Evolutionary conservation across 2,797 vertebrate genomes (phyloP).

Genomic region (Danio choprae): DNA sequence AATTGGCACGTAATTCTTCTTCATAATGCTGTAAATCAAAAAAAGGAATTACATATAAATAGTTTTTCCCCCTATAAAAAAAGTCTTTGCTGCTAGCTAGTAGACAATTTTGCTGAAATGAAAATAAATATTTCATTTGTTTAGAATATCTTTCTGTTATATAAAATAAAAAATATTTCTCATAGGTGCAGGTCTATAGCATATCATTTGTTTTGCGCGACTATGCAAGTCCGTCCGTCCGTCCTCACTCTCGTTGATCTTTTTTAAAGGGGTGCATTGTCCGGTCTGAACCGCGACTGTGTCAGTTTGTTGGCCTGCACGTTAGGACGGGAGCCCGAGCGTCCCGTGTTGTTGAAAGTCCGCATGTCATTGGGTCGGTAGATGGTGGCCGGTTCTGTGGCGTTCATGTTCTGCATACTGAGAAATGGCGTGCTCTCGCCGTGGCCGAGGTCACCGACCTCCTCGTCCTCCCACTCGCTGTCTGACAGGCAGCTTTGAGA

Average conservation of each 20-base stretch:
- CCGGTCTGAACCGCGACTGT: conserved; percentile 83
- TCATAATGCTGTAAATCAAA: conserved; percentile 98
- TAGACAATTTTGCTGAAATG: conserved; percentile 99
- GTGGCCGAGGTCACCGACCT: conserved; percentile 83
- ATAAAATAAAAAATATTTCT: conserved; percentile 99
- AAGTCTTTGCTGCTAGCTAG: conserved; percentile 99
- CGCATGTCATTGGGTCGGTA: conserved; percentile 83
- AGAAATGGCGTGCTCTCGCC: conserved; percentile 97
- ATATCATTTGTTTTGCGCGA: conserved; percentile 69
- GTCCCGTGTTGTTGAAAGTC: conserved; percentile 89
- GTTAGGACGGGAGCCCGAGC: conserved; percentile 81
- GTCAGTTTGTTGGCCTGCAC: conserved; percentile 82
- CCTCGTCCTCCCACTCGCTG: conserved; percentile 91
- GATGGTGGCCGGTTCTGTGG: conserved; percentile 80
- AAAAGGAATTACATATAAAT: conserved; percentile 97
- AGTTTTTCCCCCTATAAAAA: conserved; percentile 96
- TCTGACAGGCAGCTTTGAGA: conserved; percentile 88
- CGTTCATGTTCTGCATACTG: conserved; percentile 90
- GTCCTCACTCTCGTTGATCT: conserved; percentile 36
- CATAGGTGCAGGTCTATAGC: conserved; percentile 87
- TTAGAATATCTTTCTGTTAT: conserved; percentile 98
- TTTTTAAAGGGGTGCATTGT: conserved; percentile 91
- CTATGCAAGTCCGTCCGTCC: conserved; percentile 53
- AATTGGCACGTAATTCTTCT: conserved; percentile 94
- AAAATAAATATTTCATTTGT: conserved; percentile 99